A percentile compares a stretch with the other conserved stretches of the same genome.
phyloP scores from a whole-genome alignment of 2,888 invertebrate species.

The Ochropacha duplaris region DNA sequence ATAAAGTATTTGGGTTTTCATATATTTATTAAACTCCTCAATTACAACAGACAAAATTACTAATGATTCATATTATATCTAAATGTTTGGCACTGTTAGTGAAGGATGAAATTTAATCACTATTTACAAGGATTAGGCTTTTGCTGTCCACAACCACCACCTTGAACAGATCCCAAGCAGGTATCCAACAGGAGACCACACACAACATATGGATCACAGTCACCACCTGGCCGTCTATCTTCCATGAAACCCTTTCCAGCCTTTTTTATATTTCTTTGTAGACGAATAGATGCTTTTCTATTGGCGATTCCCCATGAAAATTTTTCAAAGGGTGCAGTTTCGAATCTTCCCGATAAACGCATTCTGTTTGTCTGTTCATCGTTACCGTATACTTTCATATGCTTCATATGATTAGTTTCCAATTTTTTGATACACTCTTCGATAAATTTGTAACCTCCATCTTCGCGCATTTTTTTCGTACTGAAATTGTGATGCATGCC shows the following conservation, averaged over 20 bases:
- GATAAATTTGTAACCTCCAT: slow-evolving; percentile 89
- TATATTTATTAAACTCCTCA: too few species aligned
- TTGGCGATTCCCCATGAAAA: slow-evolving; percentile 96
- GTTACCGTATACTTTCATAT: slow-evolving; percentile 95
- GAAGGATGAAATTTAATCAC: neutral
- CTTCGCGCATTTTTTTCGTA: slow-evolving; percentile 90
- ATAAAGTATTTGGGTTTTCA: too few species aligned
- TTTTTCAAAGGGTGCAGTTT: slow-evolving; percentile 96
- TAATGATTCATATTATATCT: too few species aligned
- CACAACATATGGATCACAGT: slow-evolving; percentile 92
- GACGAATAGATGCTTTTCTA: slow-evolving; percentile 95
- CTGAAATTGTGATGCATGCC: slow-evolving; percentile 97
- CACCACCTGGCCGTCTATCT: slow-evolving; percentile 95
- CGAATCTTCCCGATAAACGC: slow-evolving; percentile 95
- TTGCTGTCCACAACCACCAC: slow-evolving; percentile 9
- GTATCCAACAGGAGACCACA: slow-evolving; percentile 80
- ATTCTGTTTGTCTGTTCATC: slow-evolving; percentile 96
- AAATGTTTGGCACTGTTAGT: too few species aligned
- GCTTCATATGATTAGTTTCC: slow-evolving; percentile 93
- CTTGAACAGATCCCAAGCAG: slow-evolving; percentile 42
- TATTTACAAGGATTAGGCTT: neutral
- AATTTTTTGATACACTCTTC: slow-evolving; percentile 96
- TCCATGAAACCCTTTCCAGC: slow-evolving; percentile 96
- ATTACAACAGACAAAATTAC: too few species aligned
- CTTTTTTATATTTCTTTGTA: slow-evolving; percentile 93